A percentile compares a stretch with the other conserved stretches of the same genome.
phyloP scores from a whole-genome alignment of 1,140 invertebrate genomes.

The roundworm (Caenorhabditis elegans) region WBcel235 BX284604.4:11490501-11491000 shows the following conservation, averaged over 20 bases:
- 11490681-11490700: not conserved
- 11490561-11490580: not conserved
- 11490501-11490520: too few species aligned
- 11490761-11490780: not conserved
- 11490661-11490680: not conserved
- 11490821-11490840: not conserved
- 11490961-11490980: constrained; percentile 16
- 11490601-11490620: not conserved
- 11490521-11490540: too few species aligned
- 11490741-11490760: too few species aligned
- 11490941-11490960: not conserved
- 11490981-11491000: not conserved
- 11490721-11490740: not conserved
- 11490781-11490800: not conserved
- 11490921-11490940: not conserved
- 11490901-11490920: not conserved
- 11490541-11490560: too few species aligned
- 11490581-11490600: not conserved
- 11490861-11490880: too few species aligned
- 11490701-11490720: not conserved
- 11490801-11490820: not conserved
- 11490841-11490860: too few species aligned
- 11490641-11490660: not conserved
- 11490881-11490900: too few species aligned
- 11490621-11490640: not conserved